Evolutionary conservation across 2,888 invertebrate species (phyloP), one percentile per base, ranked within the genome.

Genomic region (Chouioia cunea): DNA sequence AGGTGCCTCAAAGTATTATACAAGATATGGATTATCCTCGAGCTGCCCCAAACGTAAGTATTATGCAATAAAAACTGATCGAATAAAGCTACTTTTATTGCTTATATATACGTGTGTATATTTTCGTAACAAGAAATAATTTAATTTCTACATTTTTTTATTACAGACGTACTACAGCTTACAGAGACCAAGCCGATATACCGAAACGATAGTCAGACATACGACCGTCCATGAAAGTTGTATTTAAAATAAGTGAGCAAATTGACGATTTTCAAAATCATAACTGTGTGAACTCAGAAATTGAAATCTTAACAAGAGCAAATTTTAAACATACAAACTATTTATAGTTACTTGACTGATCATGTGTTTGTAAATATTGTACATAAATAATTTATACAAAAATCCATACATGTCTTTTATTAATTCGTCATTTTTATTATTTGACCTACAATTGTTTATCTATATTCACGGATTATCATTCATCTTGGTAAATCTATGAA

Each of bases 331-430:
- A 78, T 79, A 79, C 78, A 79, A 78, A 76, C 78, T 77, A 79
- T 81, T 80, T 79, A 79, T 79, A 82, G 73, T 76, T 75, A 78
- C 72, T 75, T 74, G 77, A 81, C 76, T 77, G 77, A 76, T 76
- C 79, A 81, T 79, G 74, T 77, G 77, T 79, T 82, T 83, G 83
- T 83, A 83, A 81, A 83, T 83, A 83, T 80, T 83, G 83, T 83
- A 83, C 78, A 83, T 82, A 83, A 83, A 83, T 81, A 80, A 82
- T 82, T 83, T 79, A 81, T 80, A 81, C 78, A 77, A 67, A 73
- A 73, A 59, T 36, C 10, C n/a, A 56, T 43, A 54, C 48, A 14
- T 58, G 20, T 43, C 36, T 22, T 2, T 58, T 66, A 16, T 8
- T 1, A 46, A 44, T 6, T 10, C 12, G 57, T 20, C 44, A 50